A percentile compares a stretch with the other conserved stretches of the same genome.
phyloP scores from a whole-genome alignment of 1,140 invertebrate genomes.

The Brachionus manjavacas region DNA sequence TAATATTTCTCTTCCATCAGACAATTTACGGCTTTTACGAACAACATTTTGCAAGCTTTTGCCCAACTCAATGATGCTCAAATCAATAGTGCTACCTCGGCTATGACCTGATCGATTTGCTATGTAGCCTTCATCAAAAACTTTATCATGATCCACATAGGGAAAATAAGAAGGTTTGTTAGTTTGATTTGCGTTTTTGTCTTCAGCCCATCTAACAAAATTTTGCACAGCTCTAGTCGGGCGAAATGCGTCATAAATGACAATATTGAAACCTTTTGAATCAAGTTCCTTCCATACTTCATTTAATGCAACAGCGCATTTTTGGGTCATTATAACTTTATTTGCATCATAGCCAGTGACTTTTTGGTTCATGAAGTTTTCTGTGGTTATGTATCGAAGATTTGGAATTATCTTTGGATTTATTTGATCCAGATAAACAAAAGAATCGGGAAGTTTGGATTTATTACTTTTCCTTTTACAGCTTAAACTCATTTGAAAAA shows the following conservation, averaged over 20 bases:
- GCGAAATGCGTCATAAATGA: neutral
- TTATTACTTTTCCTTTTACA: neutral
- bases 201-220: neutral
- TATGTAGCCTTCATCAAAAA: neutral
- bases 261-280: neutral
- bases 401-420: neutral
- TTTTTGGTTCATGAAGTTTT: neutral
- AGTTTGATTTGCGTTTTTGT: neutral
- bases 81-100: neutral
- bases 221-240: neutral
- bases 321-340: neutral
- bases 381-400: neutral
- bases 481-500: neutral
- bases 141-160: neutral
- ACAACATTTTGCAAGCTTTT: neutral
- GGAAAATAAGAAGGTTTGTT: neutral
- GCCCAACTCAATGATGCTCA: neutral
- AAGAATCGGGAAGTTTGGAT: neutral
- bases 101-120: neutral
- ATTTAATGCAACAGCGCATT: neutral
- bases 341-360: neutral
- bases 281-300: neutral
- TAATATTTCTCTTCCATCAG: neutral
- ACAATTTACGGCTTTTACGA: neutral
- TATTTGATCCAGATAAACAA: slow-evolving; percentile 1